A percentile compares a stretch with the other conserved stretches of the same genome.
phyloP scores from a whole-genome alignment of 2,113 vertebrate genomes.

The Corvus cornix region DNA sequence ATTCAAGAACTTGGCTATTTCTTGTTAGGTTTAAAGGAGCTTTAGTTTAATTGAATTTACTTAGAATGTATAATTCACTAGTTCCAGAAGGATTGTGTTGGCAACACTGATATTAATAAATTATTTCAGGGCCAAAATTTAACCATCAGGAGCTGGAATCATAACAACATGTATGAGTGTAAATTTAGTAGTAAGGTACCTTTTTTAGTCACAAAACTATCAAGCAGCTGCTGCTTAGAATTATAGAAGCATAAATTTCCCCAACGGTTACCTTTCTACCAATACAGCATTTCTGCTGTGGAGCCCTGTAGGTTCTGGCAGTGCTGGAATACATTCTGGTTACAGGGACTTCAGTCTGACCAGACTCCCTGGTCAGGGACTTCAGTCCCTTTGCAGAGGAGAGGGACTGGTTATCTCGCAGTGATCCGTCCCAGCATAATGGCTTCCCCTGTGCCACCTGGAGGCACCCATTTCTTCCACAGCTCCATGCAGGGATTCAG shows the following conservation, averaged over 20 bases:
- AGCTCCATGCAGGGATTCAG: neutral
- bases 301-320: neutral
- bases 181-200: neutral
- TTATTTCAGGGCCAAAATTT: neutral
- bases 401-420: neutral
- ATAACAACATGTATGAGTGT: neutral
- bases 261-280: neutral
- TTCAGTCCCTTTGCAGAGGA: neutral
- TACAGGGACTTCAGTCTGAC: too few relatives aligned
- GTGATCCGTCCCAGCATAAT: neutral
- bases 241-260: neutral
- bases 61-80: neutral
- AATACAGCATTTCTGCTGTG: neutral
- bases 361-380: too few relatives aligned
- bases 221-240: neutral
- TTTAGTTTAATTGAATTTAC: neutral
- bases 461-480: rapidly evolving
- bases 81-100: neutral
- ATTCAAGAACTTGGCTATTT: neutral
- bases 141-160: neutral
- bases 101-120: neutral
- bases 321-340: rapidly evolving
- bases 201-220: neutral
- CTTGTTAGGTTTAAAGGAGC: neutral
- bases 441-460: rapidly evolving